These are phyloP conservation scores for Trinectes maculatus DNA, from an alignment of 2,113 vertebrate genomes.

Conservation along the genomic window DNA sequence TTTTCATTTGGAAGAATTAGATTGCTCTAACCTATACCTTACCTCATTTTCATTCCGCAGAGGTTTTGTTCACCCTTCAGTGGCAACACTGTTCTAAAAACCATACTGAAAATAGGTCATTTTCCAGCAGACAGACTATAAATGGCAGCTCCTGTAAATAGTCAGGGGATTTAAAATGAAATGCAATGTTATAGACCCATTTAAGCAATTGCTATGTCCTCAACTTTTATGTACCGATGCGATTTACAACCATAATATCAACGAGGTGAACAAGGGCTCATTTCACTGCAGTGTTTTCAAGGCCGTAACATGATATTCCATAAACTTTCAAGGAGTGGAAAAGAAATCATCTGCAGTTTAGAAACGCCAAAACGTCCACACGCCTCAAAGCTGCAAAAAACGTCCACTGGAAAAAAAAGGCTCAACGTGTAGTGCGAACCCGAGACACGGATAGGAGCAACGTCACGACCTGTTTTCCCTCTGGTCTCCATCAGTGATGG, in stretches of 20 bases:
- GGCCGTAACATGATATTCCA: constrained; percentile 24
- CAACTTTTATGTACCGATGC: constrained; percentile 26
- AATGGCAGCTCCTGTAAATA: constrained; percentile 56
- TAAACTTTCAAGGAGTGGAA: constrained; percentile 13
- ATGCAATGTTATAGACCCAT: constrained; percentile 49
- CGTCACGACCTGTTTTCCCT: not conserved
- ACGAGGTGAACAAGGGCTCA: constrained; percentile 13
- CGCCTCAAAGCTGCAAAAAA: constrained; percentile 12
- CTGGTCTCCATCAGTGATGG: constrained; percentile 7
- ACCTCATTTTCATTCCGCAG: constrained; percentile 42
- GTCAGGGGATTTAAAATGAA: constrained; percentile 51
- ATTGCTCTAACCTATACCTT: constrained; percentile 44
- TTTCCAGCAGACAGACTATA: constrained; percentile 49
- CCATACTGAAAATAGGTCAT: constrained; percentile 61
- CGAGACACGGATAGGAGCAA: not conserved
- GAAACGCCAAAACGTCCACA: constrained; percentile 9
- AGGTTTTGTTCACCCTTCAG: constrained; percentile 45
- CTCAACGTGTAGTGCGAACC: constrained; percentile 3
- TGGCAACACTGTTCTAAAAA: constrained; percentile 47
- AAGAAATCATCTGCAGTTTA: constrained; percentile 5
- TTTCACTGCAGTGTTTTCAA: constrained; percentile 25
- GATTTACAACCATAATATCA: constrained; percentile 31
- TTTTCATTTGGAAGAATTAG: constrained; percentile 48
- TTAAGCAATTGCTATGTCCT: constrained; percentile 42
- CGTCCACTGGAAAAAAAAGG: constrained; percentile 19